A percentile compares a stretch with the other conserved stretches of the same genome.
These are phyloP conservation scores for Lagodon rhomboides DNA, from an alignment of 2,797 vertebrate genomes.

Conservation along the genomic window DNA sequence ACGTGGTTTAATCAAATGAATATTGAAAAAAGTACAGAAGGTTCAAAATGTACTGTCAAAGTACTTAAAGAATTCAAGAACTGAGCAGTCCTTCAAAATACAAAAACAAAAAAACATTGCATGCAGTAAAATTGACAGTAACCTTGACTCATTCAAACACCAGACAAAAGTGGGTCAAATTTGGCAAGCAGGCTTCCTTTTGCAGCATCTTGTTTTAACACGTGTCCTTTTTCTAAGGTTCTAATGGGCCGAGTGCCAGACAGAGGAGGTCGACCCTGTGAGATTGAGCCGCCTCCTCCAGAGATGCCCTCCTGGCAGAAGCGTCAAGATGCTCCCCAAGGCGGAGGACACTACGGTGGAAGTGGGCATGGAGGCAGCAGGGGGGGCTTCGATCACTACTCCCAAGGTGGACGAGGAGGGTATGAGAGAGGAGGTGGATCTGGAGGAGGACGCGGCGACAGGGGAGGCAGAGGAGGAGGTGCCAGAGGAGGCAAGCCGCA, in stretches of 20 bases:
- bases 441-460: slow-evolving; percentile 84
- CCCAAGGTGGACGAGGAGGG: slow-evolving; percentile 87
- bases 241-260: slow-evolving; percentile 98
- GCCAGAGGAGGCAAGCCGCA: slow-evolving; percentile 85
- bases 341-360: slow-evolving; percentile 86
- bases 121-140: background rate
- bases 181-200: background rate
- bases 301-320: slow-evolving; percentile 99
- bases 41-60: too few species aligned
- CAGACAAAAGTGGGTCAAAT: background rate
- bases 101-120: too few species aligned
- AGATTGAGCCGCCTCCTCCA: slow-evolving; percentile 96
- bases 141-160: background rate
- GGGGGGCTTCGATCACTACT: slow-evolving; percentile 83
- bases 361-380: slow-evolving; percentile 78
- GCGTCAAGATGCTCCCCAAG: slow-evolving; percentile 92
- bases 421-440: slow-evolving; percentile 84
- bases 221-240: slow-evolving; percentile 82
- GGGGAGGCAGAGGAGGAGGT: slow-evolving; percentile 77
- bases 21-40: too few species aligned
- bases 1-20: too few species aligned
- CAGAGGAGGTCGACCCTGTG: slow-evolving; percentile 95
- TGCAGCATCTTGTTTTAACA: background rate
- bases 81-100: too few species aligned
- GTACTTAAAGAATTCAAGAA: too few species aligned